Percentiles rank a stretch among this genome's conserved stretches.
Conservation (phyloP, 2,888 invertebrate genomes). For the Rutpela maculata region DNA sequence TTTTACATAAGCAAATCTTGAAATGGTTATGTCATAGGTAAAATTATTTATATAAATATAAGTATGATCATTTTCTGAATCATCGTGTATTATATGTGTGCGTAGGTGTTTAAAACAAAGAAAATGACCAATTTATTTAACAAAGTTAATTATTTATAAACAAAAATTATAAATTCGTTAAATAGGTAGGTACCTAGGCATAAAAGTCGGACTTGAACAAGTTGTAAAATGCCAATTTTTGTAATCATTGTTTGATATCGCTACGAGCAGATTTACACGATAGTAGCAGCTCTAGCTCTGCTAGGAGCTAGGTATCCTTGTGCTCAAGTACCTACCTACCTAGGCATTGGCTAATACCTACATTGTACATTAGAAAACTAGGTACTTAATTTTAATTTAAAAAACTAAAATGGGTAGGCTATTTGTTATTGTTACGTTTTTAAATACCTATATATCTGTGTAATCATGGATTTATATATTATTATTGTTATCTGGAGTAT, state of each 20-base stretch:
- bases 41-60: constrained; percentile 22
- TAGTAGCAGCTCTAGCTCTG: too few relatives aligned
- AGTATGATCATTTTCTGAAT: constrained; percentile 14
- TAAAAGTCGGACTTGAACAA: too few relatives aligned
- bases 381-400: background rate
- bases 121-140: background rate
- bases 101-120: constrained; percentile 18
- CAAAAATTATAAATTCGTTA: too few relatives aligned
- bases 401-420: background rate
- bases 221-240: too few relatives aligned
- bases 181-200: too few relatives aligned
- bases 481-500: background rate
- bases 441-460: background rate
- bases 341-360: background rate
- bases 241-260: too few relatives aligned
- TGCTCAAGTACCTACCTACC: too few relatives aligned
- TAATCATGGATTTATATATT: background rate
- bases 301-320: too few relatives aligned
- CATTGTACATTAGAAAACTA: background rate
- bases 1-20: background rate
- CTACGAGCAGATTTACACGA: too few relatives aligned
- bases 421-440: background rate
- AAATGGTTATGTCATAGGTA: constrained; percentile 12
- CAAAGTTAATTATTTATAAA: background rate
- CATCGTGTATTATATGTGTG: background rate